phyloP scores from a whole-genome alignment of 2,797 vertebrate species.

The Rhynchonycteris naso region DNA sequence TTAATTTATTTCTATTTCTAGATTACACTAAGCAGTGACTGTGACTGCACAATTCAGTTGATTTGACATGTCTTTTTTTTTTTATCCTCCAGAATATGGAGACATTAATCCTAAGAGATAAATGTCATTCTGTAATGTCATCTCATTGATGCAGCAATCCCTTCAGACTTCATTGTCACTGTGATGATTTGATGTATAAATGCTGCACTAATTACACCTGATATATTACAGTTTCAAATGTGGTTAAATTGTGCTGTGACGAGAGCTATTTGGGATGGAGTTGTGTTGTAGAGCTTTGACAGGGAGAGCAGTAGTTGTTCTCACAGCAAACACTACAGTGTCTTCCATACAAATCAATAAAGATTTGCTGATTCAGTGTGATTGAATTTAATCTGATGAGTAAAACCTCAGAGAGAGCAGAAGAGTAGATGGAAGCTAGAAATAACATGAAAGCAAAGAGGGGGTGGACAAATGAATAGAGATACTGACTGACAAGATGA shows the following conservation, averaged over 20 bases:
- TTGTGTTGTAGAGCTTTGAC: not conserved
- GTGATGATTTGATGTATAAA: slow-evolving; percentile 38
- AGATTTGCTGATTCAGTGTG: slow-evolving; percentile 8
- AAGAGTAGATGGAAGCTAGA: slow-evolving; percentile 39
- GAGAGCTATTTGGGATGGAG: not conserved
- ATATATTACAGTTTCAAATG: slow-evolving; percentile 11
- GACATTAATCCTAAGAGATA: not conserved
- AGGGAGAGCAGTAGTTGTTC: not conserved
- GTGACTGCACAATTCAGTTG: not conserved
- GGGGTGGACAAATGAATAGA: slow-evolving; percentile 5
- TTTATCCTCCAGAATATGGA: not conserved
- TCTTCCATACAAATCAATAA: slow-evolving; percentile 15
- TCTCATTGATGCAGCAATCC: not conserved
- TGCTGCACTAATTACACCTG: not conserved
- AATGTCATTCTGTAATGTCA: not conserved
- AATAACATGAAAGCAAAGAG: slow-evolving; percentile 19
- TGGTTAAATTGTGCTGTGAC: not conserved
- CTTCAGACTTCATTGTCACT: not conserved
- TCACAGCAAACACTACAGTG: not conserved
- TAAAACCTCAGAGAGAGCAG: slow-evolving; percentile 6
- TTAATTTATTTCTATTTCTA: not conserved
- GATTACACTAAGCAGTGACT: not conserved
- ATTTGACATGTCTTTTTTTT: not conserved
- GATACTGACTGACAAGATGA: slow-evolving; percentile 34
- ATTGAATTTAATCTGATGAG: slow-evolving; percentile 14